phyloP scores from a whole-genome alignment of 2,113 vertebrate species.

The Pholis gunnellus region DNA sequence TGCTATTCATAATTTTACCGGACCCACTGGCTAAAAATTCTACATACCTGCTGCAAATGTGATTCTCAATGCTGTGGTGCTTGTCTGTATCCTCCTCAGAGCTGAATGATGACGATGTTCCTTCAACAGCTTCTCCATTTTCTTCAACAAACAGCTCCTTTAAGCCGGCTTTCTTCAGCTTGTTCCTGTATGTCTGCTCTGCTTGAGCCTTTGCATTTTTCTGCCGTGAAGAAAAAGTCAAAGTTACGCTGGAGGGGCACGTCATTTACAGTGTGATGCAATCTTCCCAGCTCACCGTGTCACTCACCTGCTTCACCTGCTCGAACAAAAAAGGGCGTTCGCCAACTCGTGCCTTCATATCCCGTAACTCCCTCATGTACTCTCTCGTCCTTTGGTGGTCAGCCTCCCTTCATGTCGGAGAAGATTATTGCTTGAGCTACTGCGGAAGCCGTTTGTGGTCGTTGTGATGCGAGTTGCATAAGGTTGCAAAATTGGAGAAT shows the following conservation, averaged over 20 bases:
- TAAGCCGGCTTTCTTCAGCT: slow-evolving; percentile 87
- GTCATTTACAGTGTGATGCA: not conserved
- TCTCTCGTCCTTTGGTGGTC: slow-evolving; percentile 89
- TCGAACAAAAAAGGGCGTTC: slow-evolving; percentile 93
- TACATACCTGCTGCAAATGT: slow-evolving; percentile 67
- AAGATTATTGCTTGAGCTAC: slow-evolving; percentile 50
- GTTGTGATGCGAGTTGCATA: slow-evolving; percentile 33
- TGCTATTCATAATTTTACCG: slow-evolving; percentile 75
- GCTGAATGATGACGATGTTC: slow-evolving; percentile 24
- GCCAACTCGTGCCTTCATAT: slow-evolving; percentile 90
- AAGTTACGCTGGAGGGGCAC: not conserved
- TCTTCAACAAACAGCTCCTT: slow-evolving; percentile 89
- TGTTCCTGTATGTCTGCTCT: slow-evolving; percentile 86
- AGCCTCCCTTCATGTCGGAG: slow-evolving; percentile 83
- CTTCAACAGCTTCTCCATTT: slow-evolving; percentile 77
- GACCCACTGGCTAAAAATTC: slow-evolving; percentile 40
- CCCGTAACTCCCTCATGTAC: slow-evolving; percentile 90
- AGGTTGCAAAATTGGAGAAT: slow-evolving; percentile 16
- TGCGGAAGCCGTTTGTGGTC: slow-evolving; percentile 32
- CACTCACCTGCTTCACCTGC: slow-evolving; percentile 86
- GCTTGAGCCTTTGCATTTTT: slow-evolving; percentile 85
- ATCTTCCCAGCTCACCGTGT: not conserved
- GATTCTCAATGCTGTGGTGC: slow-evolving; percentile 17
- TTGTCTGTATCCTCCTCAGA: slow-evolving; percentile 44
- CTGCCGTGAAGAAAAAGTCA: slow-evolving; percentile 66